Evolutionary conservation across 1,140 invertebrate species (phyloP).

Genomic region (Drosophila sp.): DNA sequence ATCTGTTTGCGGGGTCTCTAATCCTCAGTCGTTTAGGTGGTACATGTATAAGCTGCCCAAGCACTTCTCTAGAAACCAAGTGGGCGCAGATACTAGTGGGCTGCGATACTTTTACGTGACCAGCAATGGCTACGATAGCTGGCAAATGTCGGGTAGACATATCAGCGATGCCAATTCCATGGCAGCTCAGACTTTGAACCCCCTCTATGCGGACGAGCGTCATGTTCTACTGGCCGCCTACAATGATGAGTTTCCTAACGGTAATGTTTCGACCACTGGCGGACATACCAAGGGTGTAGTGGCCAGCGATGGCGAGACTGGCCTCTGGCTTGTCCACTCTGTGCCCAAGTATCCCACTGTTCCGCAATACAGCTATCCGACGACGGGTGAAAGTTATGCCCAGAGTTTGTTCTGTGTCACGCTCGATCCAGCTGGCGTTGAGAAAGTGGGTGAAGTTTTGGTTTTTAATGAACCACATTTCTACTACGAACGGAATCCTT

Average conservation of each 20-base stretch:
- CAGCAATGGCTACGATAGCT: conserved; percentile 85
- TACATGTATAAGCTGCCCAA: conserved; percentile 93
- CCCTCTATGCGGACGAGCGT: conserved; percentile 85
- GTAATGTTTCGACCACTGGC: conserved; percentile 83
- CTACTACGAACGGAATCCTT: conserved; percentile 86
- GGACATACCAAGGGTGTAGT: conserved; percentile 95
- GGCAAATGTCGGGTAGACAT: conserved; percentile 87
- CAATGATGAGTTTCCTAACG: conserved; percentile 92
- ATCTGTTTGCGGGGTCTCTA: not conserved
- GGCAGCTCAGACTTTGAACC: conserved; percentile 88
- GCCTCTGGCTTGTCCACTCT: conserved; percentile 96
- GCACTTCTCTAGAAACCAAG: conserved; percentile 82
- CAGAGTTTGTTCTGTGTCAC: conserved; percentile 95
- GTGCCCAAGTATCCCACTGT: conserved; percentile 92
- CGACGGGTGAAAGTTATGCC: conserved; percentile 89
- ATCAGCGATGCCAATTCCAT: conserved; percentile 90
- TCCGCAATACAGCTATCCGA: conserved; percentile 88
- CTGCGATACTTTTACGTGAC: conserved; percentile 90
- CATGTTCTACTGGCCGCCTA: conserved; percentile 88
- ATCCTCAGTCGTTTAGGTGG: conserved; percentile 86
- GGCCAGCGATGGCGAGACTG: conserved; percentile 87
- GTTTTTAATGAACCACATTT: conserved; percentile 90
- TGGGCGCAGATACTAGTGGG: conserved; percentile 84
- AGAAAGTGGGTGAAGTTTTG: conserved; percentile 89
- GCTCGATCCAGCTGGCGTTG: conserved; percentile 86